Evolutionary conservation across 2,113 vertebrate species (phyloP), one percentile per base, ranked within the genome.

Genomic region (Chelonoidis abingdonii): DNA sequence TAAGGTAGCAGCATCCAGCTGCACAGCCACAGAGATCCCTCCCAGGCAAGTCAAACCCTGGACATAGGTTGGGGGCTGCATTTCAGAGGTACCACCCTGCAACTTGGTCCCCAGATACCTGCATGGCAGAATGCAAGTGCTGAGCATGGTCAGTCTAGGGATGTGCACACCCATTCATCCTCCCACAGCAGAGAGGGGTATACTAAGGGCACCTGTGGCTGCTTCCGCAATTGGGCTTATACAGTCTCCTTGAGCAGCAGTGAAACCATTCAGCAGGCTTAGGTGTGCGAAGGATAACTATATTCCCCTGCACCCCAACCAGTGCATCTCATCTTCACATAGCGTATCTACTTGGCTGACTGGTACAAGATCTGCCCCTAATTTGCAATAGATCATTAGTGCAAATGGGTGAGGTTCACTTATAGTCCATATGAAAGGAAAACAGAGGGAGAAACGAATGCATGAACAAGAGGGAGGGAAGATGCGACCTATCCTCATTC

Each of bases 331-430:
- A 8, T 62, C 83, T 90, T 95, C 95, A 62, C 50, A 80, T 80
- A 84, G 78, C 90, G 88, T 90, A 90, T 76, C 84, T 96, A 95
- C 94, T 87, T 83, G n/a, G 69, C 95, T 93, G 83, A 93, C 89
- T 83, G 85, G 91, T 75, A 89, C 93, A 95, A 56, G 84, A 89
- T 92, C 92, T 93, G 92, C 69, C 38, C 38, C 90, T 95, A 78
- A 92, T 97, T 96, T 96, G 95, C 96, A 96, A 95, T 95, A 92
- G 94, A 92, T 96, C 90, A 96, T 97, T 96, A 97, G 86, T 95
- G 72, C 94, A 96, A 96, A 97, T 94, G 94, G 94, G 96, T 96
- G 90, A 96, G 94, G 96, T 93, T 97, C 94, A 93, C 93, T 93
- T 97, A 62, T 92, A 90, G 90, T 95, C 89, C 92, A 94, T 53